phyloP scores from a whole-genome alignment of 2,888 invertebrate species.

The Tineola bisselliella region DNA sequence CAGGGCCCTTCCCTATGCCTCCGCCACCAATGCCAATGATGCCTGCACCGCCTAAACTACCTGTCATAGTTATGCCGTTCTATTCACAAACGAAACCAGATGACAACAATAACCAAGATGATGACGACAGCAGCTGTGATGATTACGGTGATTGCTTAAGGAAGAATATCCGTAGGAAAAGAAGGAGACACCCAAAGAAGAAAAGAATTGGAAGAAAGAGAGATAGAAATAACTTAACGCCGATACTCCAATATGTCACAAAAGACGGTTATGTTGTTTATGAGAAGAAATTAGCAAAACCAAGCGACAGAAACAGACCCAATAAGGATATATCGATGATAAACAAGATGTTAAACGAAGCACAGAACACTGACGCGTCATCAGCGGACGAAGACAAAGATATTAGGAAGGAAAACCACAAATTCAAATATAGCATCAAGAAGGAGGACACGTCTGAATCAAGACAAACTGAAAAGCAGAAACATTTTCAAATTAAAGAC shows the following conservation, averaged over 20 bases:
- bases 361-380: too few relatives aligned
- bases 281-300: conserved; percentile 47
- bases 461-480: not conserved
- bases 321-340: not conserved
- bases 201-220: conserved; percentile 16
- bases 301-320: not conserved
- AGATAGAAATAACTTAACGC: conserved; percentile 32
- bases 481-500: too few relatives aligned
- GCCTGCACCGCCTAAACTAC: conserved; percentile 39
- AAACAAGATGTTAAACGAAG: too few relatives aligned
- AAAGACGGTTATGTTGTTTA: conserved; percentile 56
- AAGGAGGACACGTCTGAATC: not conserved
- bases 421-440: not conserved
- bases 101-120: conserved; percentile 8
- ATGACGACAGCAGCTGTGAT: conserved; percentile 16
- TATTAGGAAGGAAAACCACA: not conserved
- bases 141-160: not conserved
- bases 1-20: conserved; percentile 17
- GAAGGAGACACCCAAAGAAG: not conserved
- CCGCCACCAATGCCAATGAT: conserved; percentile 13
- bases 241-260: conserved; percentile 51
- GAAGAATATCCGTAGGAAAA: not conserved
- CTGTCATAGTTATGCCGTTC: conserved; percentile 58
- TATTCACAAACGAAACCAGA: conserved; percentile 39
- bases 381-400: too few relatives aligned